phyloP scores from a whole-genome alignment of 2,888 invertebrate genomes.

The Scaptomyza cyrtandrae region DNA sequence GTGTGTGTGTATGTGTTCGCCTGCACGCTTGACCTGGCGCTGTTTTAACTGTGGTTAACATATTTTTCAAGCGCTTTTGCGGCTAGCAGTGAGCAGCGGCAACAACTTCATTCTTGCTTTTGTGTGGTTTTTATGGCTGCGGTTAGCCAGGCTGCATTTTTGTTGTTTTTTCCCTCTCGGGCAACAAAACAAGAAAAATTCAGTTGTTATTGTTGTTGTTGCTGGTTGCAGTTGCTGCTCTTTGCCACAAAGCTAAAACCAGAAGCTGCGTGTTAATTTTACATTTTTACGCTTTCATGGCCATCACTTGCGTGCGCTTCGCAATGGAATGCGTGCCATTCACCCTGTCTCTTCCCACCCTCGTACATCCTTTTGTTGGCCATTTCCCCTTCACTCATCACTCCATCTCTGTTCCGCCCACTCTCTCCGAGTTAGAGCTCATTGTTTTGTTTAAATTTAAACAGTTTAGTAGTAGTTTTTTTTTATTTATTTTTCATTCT shows the following conservation, averaged over 20 bases:
- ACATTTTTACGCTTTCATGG: slow-evolving; percentile 81
- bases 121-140: slow-evolving; percentile 79
- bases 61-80: slow-evolving; percentile 80
- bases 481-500: slow-evolving; percentile 16
- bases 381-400: neutral
- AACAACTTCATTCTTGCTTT: slow-evolving; percentile 80
- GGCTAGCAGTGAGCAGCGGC: slow-evolving; percentile 72
- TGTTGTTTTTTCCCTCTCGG: neutral
- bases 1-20: slow-evolving; percentile 17
- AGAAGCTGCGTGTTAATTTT: slow-evolving; percentile 80
- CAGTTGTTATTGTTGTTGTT: slow-evolving; percentile 22
- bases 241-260: slow-evolving; percentile 75
- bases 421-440: slow-evolving; percentile 47
- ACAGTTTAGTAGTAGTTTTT: slow-evolving; percentile 65
- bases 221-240: slow-evolving; percentile 35
- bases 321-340: slow-evolving; percentile 57
- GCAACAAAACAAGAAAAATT: slow-evolving; percentile 7
- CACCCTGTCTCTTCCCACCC: neutral
- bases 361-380: neutral
- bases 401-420: neutral
- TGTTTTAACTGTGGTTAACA: slow-evolving; percentile 79
- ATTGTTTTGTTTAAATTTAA: slow-evolving; percentile 76
- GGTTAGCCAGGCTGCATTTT: slow-evolving; percentile 62
- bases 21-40: slow-evolving; percentile 77
- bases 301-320: slow-evolving; percentile 73